Evolutionary conservation across 2,113 vertebrate species (phyloP).

Genomic region (Archocentrus centrarchus): DNA sequence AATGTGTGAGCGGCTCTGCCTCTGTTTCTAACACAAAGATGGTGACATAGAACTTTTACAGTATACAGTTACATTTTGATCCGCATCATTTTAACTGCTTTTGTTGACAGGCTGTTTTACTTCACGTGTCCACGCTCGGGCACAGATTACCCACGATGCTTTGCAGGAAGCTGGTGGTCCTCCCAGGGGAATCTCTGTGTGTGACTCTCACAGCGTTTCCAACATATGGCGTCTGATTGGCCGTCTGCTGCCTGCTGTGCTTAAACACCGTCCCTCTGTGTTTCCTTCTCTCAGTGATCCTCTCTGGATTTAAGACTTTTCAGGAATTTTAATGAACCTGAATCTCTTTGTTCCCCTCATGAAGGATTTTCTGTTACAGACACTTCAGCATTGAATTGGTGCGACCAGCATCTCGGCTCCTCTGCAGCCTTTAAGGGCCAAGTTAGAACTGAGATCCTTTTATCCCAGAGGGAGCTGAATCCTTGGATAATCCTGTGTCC

Average conservation of each 20-base stretch:
- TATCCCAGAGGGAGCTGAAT: neutral
- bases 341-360: neutral
- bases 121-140: neutral
- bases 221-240: neutral
- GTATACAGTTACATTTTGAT: too few species aligned
- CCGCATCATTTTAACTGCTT: neutral
- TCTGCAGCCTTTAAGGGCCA: neutral
- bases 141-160: conserved; percentile 33
- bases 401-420: neutral
- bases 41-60: too few species aligned
- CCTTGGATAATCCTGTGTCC: neutral
- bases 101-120: neutral
- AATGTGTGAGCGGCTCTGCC: too few species aligned
- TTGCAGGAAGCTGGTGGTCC: neutral
- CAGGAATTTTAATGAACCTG: conserved; percentile 10
- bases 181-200: neutral
- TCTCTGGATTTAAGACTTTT: conserved; percentile 7
- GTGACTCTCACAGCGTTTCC: neutral
- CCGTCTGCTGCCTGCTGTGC: neutral
- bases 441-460: neutral
- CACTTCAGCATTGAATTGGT: neutral
- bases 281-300: neutral
- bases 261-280: neutral
- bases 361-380: neutral
- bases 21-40: too few species aligned